Percentiles rank a stretch among this genome's conserved stretches.
phyloP scores from a whole-genome alignment of 2,888 invertebrate genomes.

The Troides aeacus region DNA sequence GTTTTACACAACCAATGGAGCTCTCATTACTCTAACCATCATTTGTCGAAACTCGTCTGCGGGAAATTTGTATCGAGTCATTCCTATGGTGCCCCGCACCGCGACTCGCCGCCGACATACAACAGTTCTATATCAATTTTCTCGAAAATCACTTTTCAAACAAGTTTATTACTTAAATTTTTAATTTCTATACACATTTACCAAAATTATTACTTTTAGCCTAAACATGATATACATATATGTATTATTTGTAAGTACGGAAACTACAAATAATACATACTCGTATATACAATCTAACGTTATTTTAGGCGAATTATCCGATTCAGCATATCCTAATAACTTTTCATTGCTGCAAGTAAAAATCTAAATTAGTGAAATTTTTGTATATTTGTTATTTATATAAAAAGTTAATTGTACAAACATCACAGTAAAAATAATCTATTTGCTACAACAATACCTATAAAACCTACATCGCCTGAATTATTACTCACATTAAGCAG shows the following conservation, averaged over 20 bases:
- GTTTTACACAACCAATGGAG: conserved; percentile 64
- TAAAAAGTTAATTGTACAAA: too few species aligned
- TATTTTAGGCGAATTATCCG: too few species aligned
- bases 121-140: not conserved
- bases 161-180: not conserved
- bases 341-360: too few species aligned
- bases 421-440: not conserved
- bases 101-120: not conserved
- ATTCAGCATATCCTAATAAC: too few species aligned
- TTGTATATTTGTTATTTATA: too few species aligned
- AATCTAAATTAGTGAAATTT: too few species aligned
- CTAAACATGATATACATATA: too few species aligned
- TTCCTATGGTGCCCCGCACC: not conserved
- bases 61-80: conserved; percentile 21
- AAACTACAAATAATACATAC: too few species aligned
- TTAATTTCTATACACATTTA: not conserved
- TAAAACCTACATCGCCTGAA: not conserved
- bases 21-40: conserved; percentile 64
- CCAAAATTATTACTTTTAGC: too few species aligned
- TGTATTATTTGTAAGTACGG: too few species aligned
- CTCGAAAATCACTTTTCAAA: not conserved
- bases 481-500: not conserved
- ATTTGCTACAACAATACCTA: not conserved
- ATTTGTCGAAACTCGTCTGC: conserved; percentile 61
- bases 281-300: too few species aligned